Base-by-base conservation (phyloP, 2,888 invertebrate species). In the Himalopsyche japonica region DNA sequence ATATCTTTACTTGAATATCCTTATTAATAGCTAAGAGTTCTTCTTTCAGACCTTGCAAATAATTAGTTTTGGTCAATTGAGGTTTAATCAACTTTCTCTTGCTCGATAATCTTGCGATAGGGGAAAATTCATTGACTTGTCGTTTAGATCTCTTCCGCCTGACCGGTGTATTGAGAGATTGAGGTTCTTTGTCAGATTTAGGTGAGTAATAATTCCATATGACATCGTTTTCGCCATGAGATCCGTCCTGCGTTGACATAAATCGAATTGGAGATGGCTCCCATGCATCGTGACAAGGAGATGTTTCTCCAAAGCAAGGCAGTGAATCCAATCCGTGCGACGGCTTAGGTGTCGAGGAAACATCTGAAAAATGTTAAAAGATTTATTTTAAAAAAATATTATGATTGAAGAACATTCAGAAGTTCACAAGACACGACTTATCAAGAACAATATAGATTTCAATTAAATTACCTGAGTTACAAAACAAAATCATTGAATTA, bases 161-260 rank as follows among this genome's bases (percentile, higher is more conserved):
- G 57, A 80, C 76, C n/a, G 82, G 82, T 5, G 79, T 82, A 70
- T 70, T 30, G 70, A 70, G 70, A 27, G 20, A 15, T 27, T 70
- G 70, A 12, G 24, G 47, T 70, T 82, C 43, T 34, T 90, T 88
- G 20, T 89, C 90, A 12, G 92, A 89, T 87, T 91, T 91, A n/a
- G 92, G 92, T 0, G 92, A 92, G 88, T 92, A 92, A 85, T 91
- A 92, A 87, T 92, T 92, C 92, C 92, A 92, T 15, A 92, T 90
- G 20, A 92, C 92, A 88, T 92, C 92, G 20, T 91, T 91, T 88
- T 91, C 91, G 3, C 92, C 92, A 86, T 92, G 91, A 1, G 91
- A 89, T 15, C 92, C 92, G 89, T 92, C 92, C 89, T 92, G 92
- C 1, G 92, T 92, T 86, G 92, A 92, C 12, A 91, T 86, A 88